Evolutionary conservation across 2,797 vertebrate species (phyloP).

Genomic region (Coccyzus lansbergi): DNA sequence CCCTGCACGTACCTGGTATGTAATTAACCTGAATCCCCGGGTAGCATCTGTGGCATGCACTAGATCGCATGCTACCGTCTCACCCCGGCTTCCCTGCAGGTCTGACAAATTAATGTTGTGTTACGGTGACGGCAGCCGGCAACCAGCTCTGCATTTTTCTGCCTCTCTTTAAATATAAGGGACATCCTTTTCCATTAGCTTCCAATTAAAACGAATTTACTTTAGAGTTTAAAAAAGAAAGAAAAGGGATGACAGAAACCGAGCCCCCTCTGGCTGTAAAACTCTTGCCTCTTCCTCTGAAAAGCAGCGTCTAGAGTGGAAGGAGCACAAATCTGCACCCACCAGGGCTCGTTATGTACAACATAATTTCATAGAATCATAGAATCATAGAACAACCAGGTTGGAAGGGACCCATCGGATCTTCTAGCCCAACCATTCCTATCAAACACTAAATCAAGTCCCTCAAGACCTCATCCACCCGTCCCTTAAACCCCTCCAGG

Average conservation of each 20-base stretch:
- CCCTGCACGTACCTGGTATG: constrained; percentile 13
- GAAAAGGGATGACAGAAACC: not conserved
- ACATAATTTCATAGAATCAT: not conserved
- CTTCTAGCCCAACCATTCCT: too few relatives aligned
- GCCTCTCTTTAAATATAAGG: not conserved
- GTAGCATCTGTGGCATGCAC: constrained; percentile 38
- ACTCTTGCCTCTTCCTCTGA: not conserved
- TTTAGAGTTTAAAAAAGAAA: not conserved
- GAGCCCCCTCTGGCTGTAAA: not conserved
- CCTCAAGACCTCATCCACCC: too few relatives aligned
- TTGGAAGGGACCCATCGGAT: too few relatives aligned
- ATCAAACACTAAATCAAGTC: too few relatives aligned
- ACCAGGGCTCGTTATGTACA: not conserved
- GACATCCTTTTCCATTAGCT: not conserved
- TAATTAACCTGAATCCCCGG: constrained; percentile 55
- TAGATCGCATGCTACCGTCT: too few relatives aligned
- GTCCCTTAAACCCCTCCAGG: too few relatives aligned
- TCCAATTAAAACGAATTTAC: constrained; percentile 13
- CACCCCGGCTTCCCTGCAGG: not conserved
- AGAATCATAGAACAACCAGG: too few relatives aligned
- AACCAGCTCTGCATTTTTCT: not conserved
- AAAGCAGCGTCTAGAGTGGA: not conserved
- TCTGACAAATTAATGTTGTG: constrained; percentile 38
- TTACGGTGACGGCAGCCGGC: not conserved
- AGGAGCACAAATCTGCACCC: not conserved